Percentiles rank a stretch among this genome's conserved stretches.
Conservation (phyloP, 2,888 invertebrate species). For the Apamea monoglypha region DNA sequence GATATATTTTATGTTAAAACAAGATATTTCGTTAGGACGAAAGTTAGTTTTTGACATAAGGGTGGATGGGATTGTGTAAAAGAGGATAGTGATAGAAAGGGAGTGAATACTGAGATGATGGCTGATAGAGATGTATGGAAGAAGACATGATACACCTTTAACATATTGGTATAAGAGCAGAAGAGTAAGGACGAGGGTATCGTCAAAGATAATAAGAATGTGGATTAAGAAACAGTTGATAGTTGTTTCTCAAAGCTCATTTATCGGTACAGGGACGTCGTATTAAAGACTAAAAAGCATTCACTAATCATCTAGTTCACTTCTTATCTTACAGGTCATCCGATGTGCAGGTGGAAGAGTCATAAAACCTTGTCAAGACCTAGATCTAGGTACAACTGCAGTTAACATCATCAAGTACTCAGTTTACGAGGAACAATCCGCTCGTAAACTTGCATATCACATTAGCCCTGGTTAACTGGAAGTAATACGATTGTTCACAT, state of each 20-base stretch:
- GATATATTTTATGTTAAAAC: neutral
- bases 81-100: too few species aligned
- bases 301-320: neutral
- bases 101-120: neutral
- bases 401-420: conserved; percentile 19
- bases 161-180: neutral
- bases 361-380: conserved; percentile 17
- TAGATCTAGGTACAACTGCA: conserved; percentile 21
- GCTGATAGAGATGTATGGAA: neutral
- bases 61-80: neutral
- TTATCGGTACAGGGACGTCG: neutral
- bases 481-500: conserved; percentile 65
- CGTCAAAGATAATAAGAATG: neutral
- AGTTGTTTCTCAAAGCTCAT: neutral
- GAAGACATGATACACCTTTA: neutral
- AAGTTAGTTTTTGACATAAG: neutral
- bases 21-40: neutral
- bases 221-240: neutral
- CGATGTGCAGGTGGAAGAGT: neutral
- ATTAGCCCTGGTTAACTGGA: conserved; percentile 61
- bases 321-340: neutral
- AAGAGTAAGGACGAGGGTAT: neutral
- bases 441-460: conserved; percentile 61
- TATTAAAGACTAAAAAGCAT: neutral
- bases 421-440: conserved; percentile 52